Base-by-base conservation (phyloP, 2,888 invertebrate genomes). In the Epinotia ramella region DNA sequence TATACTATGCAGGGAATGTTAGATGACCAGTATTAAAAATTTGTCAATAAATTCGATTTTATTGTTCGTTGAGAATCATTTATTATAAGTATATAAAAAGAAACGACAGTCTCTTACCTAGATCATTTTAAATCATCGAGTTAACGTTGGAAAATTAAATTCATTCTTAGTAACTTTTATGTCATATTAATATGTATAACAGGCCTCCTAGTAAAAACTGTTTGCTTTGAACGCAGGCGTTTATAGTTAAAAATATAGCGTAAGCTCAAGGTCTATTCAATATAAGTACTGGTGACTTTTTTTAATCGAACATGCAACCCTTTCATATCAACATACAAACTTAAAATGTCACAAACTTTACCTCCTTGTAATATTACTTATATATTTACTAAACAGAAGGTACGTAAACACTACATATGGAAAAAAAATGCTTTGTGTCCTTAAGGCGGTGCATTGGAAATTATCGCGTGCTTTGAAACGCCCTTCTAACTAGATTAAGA, bases 1-100 rank as follows among this genome's bases (percentile, higher is more conserved):
- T 65, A 33, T 40, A 40, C 66, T 59, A 75, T 71, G 59, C 59
- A 66, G 44, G 40, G 44, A 64, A 57, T 65, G 40, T 28, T 12
- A 57, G 56, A 57, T 65, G 44, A 28, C 64, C 46, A 24, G 28
- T 72, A 44, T 57, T 44, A 65, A 33, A 46, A 56, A 66, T 60
- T 60, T 60, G 59, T 60, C 59, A 46, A n/a, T 46, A 6, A 69
- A 69, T 18, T 69, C 5, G 28, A n/a, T 46, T 69, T 57, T 46
- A 59, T 46, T 68, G 68, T 57, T 44, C 1, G 16, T 13, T 6
- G 16, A 33, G n/a, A 62, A 33, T 62, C 33, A 62, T 33, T n/a
- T 16, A 33, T 13, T 20, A 20, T 20, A 20, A 1, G n/a, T 69
- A 69, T 68, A 24, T n/a, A 3, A 69, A 46, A 60, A 24, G n/a